Evolutionary conservation across 2,797 vertebrate genomes (phyloP).

Genomic region (Xenops minutus): DNA sequence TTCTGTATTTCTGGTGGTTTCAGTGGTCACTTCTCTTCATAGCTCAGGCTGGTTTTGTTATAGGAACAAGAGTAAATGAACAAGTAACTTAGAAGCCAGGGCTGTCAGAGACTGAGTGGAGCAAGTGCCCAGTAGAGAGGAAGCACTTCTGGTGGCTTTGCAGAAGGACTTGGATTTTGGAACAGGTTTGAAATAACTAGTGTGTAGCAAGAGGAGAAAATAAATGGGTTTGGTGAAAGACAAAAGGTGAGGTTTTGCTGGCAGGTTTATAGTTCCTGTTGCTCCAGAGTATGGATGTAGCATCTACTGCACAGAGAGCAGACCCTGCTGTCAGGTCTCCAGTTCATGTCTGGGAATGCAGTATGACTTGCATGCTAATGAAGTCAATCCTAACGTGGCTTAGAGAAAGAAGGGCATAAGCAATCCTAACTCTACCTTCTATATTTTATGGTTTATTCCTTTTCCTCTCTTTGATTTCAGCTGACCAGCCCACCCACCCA

Average conservation of each 20-base stretch:
- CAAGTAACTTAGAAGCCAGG: neutral
- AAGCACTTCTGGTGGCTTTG: neutral
- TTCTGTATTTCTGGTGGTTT: neutral
- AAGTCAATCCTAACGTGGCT: neutral
- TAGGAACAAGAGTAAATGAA: neutral
- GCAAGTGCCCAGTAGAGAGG: neutral
- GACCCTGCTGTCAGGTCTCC: neutral
- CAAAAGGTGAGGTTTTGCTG: neutral
- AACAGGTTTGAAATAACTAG: neutral
- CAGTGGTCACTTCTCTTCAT: neutral
- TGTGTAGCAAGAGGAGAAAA: neutral
- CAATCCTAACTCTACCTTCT: neutral
- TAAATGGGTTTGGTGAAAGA: neutral
- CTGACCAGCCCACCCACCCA: neutral
- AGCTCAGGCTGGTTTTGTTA: neutral
- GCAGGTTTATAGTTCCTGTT: neutral
- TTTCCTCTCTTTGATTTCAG: neutral
- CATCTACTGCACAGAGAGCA: neutral
- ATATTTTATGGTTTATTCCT: neutral
- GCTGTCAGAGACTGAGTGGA: neutral
- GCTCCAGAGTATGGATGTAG: neutral
- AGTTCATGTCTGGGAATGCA: neutral
- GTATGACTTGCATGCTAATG: conserved; percentile 34
- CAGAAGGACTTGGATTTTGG: neutral
- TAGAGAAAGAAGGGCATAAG: neutral